A percentile compares a stretch with the other conserved stretches of the same genome.
Evolutionary conservation across 1,140 invertebrate genomes (phyloP).

Genomic region (Drosophila erecta): DNA sequence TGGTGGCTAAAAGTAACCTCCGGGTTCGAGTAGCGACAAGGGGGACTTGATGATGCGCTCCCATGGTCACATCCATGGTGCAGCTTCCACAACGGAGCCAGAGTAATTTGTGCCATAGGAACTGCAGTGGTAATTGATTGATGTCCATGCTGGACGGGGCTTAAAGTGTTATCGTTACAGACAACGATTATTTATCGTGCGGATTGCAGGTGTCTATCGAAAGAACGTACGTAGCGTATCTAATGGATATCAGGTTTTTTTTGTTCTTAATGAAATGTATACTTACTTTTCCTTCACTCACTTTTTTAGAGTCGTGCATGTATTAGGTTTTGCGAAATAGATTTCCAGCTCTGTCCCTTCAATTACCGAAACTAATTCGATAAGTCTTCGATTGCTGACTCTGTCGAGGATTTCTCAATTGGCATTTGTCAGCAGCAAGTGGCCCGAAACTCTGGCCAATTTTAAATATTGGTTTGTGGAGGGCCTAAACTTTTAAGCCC

Average conservation of each 20-base stretch:
- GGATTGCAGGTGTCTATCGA: not conserved
- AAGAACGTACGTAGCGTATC: not conserved
- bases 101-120: slow-evolving; percentile 33
- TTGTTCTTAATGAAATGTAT: no score
- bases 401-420: slow-evolving; percentile 42
- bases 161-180: slow-evolving; percentile 23
- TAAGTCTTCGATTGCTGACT: slow-evolving; percentile 46
- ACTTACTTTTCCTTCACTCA: no score
- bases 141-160: slow-evolving; percentile 1
- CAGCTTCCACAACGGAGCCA: slow-evolving; percentile 18
- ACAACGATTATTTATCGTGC: slow-evolving; percentile 35
- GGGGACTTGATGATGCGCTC: slow-evolving; percentile 4
- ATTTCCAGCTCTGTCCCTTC: slow-evolving; percentile 15
- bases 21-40: not conserved
- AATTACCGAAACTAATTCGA: slow-evolving; percentile 39
- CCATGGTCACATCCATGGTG: slow-evolving; percentile 23
- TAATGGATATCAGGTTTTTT: not conserved
- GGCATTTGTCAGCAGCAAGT: slow-evolving; percentile 38
- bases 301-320: no score
- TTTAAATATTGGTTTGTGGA: slow-evolving; percentile 43
- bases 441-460: slow-evolving; percentile 9
- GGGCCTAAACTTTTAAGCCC: slow-evolving; percentile 37
- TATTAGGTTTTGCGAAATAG: slow-evolving; percentile 10
- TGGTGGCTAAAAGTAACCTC: slow-evolving; percentile 11
- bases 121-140: slow-evolving; percentile 34